Base-by-base conservation (phyloP, 1,140 invertebrate species). In the Pachyrhynchus sulphureomaculatus region DNA sequence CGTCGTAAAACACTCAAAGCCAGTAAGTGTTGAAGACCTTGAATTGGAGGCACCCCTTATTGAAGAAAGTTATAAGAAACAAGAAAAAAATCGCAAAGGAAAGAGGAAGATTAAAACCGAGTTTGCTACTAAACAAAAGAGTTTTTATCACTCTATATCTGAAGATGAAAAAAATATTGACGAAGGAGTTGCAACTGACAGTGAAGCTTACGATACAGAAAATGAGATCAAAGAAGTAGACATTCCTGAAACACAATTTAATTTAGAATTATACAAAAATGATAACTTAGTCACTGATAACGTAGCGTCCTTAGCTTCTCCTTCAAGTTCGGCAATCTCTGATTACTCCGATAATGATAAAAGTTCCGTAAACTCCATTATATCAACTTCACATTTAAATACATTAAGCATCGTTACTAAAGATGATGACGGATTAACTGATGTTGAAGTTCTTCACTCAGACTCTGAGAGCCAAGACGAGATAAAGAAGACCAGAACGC, bases 151-250 rank as follows among this genome's bases (percentile, higher is more conserved):
- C 0, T 33, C n/a, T 9, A 6, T 20, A 1, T 45, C 39, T n/a
- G 36, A 32, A 10, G 23, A 24, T 13, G 55, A 36, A 15, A 23
- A 37, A 13, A 20, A 12, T 9, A 53, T 21, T 24, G 32, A 37
- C 5, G 10, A 34, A 39, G 29, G 24, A 2, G 52, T 49, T 6
- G 21, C 51, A 24, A 75, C 73, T 18, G 75, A 76, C 62, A 62
- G 69, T 15, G 76, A 78, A 69, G 66, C 68, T 26, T 65, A 74
- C 45, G 64, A 71, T 29, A 70, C 64, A 2, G 70, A 71, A 33
- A 68, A 67, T 51, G 70, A 72, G 13, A 63, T 70, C 3, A 13
- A 57, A 2, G 59, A 53, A 23, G 6, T 10, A 9, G 37, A 33
- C 2, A 41, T 64, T 32, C 54, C 54, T 9, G 57, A 62, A 0